Percentiles rank a stretch among this genome's conserved stretches.
Conservation (phyloP, 2,888 invertebrate genomes). For the Philhelius pedissequus region DNA sequence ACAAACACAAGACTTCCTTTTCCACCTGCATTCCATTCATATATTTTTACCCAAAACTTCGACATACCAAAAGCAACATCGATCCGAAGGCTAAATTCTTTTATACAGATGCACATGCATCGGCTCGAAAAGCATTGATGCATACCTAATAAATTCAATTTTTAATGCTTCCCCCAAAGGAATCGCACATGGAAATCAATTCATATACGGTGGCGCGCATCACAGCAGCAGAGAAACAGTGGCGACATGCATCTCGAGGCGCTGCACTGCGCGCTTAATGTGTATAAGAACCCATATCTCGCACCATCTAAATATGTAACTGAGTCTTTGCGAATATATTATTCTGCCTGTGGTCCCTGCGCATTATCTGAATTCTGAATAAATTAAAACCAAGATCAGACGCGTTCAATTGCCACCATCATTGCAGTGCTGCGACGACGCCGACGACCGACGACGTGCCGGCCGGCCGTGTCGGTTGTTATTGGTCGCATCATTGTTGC, state of each 20-base stretch:
- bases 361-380: conserved; percentile 63
- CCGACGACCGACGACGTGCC: too few relatives aligned
- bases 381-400: conserved; percentile 60
- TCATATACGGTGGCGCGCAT: conserved; percentile 43
- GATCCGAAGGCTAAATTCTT: not conserved
- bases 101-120: not conserved
- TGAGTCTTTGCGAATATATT: conserved; percentile 62
- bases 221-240: conserved; percentile 47
- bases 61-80: conserved; percentile 19
- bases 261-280: conserved; percentile 54
- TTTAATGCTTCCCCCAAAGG: conserved; percentile 45
- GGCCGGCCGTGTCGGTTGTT: not conserved
- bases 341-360: conserved; percentile 35
- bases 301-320: conserved; percentile 67
- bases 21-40: conserved; percentile 48
- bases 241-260: conserved; percentile 59
- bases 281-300: conserved; percentile 59
- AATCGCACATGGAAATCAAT: conserved; percentile 64
- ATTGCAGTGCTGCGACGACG: too few relatives aligned
- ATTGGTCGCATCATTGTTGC: conserved; percentile 25
- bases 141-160: conserved; percentile 60
- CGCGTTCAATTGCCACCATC: conserved; percentile 63
- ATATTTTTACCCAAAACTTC: conserved; percentile 44
- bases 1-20: conserved; percentile 1
- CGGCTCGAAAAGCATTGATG: conserved; percentile 31